Conservation (phyloP, 30 jellyfish, hydroid and myxozoan genomes). For the Aurelia aurita region DNA sequence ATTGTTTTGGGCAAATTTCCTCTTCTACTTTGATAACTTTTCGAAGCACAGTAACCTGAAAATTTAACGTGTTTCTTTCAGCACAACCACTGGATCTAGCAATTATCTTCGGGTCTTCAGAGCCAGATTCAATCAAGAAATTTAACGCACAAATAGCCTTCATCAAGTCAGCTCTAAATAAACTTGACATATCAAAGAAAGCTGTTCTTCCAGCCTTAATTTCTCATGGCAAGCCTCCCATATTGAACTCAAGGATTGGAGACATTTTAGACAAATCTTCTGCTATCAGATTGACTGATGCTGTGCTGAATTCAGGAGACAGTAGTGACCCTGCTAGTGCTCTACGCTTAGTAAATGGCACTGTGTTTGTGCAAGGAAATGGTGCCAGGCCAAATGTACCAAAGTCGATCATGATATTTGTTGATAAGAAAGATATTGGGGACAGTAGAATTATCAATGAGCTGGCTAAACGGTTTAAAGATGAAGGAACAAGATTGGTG, state of each 20-base stretch:
- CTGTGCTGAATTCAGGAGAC: slow-evolving; percentile 14
- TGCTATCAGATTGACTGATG: neutral
- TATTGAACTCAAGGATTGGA: slow-evolving; percentile 34
- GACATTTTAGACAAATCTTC: slow-evolving; percentile 2
- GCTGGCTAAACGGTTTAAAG: slow-evolving; percentile 76
- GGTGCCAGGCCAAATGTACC: slow-evolving; percentile 87
- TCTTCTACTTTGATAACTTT: no score
- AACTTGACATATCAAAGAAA: slow-evolving; percentile 34
- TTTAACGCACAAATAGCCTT: slow-evolving; percentile 55
- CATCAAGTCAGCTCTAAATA: slow-evolving; percentile 11
- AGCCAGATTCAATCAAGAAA: slow-evolving; percentile 32
- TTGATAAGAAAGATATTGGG: slow-evolving; percentile 61
- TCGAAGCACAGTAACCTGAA: no score
- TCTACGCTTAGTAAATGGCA: slow-evolving; percentile 57
- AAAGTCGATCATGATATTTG: slow-evolving; percentile 82
- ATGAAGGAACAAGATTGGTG: slow-evolving; percentile 70
- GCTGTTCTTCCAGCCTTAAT: slow-evolving; percentile 54
- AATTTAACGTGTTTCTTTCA: neutral
- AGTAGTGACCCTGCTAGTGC: slow-evolving; percentile 66
- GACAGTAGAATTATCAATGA: slow-evolving; percentile 48
- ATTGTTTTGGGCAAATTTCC: no score
- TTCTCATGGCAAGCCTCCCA: slow-evolving; percentile 62
- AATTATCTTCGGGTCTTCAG: slow-evolving; percentile 69
- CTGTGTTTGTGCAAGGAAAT: slow-evolving; percentile 60
- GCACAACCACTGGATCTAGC: slow-evolving; percentile 39